These are phyloP conservation scores for Myotis planiceps DNA, from an alignment of 2,797 vertebrate genomes.

Conservation along the genomic window DNA sequence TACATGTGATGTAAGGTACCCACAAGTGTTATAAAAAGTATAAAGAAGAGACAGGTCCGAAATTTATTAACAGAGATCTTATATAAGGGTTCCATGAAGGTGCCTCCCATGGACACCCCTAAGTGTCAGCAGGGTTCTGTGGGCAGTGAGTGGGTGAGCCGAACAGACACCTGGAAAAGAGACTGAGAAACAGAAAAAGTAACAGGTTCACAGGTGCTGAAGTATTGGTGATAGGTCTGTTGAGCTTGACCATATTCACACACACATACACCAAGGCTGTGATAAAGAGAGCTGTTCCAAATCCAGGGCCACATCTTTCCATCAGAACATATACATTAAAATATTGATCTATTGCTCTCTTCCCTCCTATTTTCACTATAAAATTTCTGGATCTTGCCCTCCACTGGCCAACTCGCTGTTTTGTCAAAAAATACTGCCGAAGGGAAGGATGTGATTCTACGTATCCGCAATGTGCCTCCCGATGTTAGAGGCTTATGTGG, in stretches of 20 bases:
- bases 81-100: neutral
- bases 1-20: neutral
- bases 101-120: neutral
- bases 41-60: neutral
- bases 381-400: neutral
- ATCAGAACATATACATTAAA: rapidly evolving
- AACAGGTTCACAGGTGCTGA: neutral
- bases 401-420: neutral
- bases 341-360: neutral
- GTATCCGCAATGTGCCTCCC: neutral
- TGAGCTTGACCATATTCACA: neutral
- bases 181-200: neutral
- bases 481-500: rapidly evolving
- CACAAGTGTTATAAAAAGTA: neutral
- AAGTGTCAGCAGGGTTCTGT: neutral
- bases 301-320: neutral
- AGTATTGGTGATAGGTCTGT: neutral
- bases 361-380: neutral
- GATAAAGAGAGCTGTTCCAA: no score
- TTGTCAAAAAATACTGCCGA: rapidly evolving
- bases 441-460: neutral
- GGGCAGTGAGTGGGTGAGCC: neutral
- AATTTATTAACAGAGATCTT: neutral
- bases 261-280: no score
- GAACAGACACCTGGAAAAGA: neutral